These are phyloP conservation scores for Hypolimnas misippus DNA, from an alignment of 2,888 invertebrate genomes.

Conservation along the genomic window DNA sequence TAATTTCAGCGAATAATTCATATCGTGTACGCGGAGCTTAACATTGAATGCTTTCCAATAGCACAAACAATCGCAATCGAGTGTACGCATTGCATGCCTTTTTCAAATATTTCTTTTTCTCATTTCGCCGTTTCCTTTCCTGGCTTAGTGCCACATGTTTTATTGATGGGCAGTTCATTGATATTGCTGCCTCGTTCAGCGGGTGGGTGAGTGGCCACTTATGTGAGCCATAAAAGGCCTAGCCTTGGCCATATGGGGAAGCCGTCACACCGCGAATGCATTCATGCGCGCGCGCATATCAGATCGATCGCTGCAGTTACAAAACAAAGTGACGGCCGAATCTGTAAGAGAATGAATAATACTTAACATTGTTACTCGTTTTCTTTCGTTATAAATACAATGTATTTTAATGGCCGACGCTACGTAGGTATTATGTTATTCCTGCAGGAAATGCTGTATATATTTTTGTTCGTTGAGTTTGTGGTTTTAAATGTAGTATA, in stretches of 20 bases:
- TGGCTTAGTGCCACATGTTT: constrained; percentile 82
- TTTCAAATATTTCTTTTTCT: constrained; percentile 81
- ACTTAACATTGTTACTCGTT: constrained; percentile 40
- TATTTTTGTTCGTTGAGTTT: background rate
- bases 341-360: constrained; percentile 46
- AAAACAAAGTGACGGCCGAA: constrained; percentile 65
- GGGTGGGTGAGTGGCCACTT: constrained; percentile 83
- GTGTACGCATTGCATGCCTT: constrained; percentile 72
- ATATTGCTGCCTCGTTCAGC: constrained; percentile 82
- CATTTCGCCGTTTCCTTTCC: constrained; percentile 81
- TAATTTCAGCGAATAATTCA: constrained; percentile 69
- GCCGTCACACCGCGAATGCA: constrained; percentile 76
- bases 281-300: constrained; percentile 79
- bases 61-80: constrained; percentile 69
- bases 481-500: background rate
- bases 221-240: constrained; percentile 80
- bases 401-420: constrained; percentile 27
- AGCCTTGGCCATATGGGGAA: constrained; percentile 83
- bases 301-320: constrained; percentile 65
- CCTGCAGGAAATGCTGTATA: constrained; percentile 22
- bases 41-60: constrained; percentile 79
- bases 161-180: constrained; percentile 84
- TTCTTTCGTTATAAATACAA: constrained; percentile 34
- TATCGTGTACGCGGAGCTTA: constrained; percentile 66
- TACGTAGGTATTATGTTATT: constrained; percentile 14